Evolutionary conservation across 2,888 invertebrate genomes (phyloP), one percentile per base, ranked within the genome.

Genomic region (Andrena flavipes): DNA sequence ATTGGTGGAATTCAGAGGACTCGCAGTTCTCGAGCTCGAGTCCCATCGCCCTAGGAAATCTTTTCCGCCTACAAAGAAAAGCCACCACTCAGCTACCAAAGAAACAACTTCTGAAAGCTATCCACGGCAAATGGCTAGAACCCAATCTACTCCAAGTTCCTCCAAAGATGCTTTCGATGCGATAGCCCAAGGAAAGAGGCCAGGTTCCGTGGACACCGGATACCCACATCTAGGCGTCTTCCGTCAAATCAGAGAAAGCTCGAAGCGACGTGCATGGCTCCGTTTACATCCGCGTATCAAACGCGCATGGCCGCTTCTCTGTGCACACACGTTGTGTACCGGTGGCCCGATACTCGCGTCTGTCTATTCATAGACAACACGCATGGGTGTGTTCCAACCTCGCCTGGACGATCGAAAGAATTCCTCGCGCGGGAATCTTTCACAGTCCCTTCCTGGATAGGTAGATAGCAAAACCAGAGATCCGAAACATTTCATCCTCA

Each of bases 231-330:
- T 75, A n/a, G 60, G n/a, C 33, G 81, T 82, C 81, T 84, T 76
- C 84, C 77, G 75, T 77, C 69, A 54, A 75, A 75, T 51, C 76
- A 76, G 88, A 87, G 88, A 88, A 88, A 88, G 86, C 84, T 83
- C 63, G 33, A 54, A 29, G 82, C 62, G 59, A 69, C 81, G 62
- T 78, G 60, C 60, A 42, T 65, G 83, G 59, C 30, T 68, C 67
- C 71, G 76, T 73, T 65, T 75, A 69, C 59, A 42, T 72, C 65
- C 64, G 56, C 56, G 78, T 73, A 62, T 76, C 71, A 70, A 68
- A 54, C 62, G 68, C 74, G 85, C 81, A 72, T 72, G 75, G 75
- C 62, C 60, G 76, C 16, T 42, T 64, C 74, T 70, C 74, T 68
- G 51, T 59, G 75, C 78, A 33, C 76, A 62, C 76, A 69, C 70